A percentile compares a stretch with the other conserved stretches of the same genome.
Conservation (phyloP, 1,140 invertebrate species). For the Diabrotica virgifera region DNA sequence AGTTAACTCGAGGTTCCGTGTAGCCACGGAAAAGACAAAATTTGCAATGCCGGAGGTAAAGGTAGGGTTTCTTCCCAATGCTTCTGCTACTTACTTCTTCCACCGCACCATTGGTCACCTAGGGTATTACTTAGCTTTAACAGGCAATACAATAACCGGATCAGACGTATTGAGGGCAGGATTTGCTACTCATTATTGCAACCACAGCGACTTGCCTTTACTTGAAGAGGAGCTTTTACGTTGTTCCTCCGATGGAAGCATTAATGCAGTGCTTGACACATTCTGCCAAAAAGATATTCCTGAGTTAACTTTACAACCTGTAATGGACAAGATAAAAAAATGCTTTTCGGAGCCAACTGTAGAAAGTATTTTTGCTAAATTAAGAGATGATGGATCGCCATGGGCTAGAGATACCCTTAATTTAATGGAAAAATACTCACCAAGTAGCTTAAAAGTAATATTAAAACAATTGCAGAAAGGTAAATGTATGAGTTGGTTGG, state of each 20-base stretch:
- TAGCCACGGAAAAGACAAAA: conserved; percentile 94
- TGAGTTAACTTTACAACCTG: conserved; percentile 69
- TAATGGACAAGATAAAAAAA: conserved; percentile 78
- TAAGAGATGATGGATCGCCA: conserved; percentile 73
- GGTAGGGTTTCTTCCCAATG: conserved; percentile 95
- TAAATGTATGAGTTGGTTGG: conserved; percentile 66
- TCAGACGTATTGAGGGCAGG: conserved; percentile 85
- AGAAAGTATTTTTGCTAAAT: conserved; percentile 76
- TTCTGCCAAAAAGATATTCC: conserved; percentile 53
- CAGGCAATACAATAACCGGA: conserved; percentile 81
- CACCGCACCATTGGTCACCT: conserved; percentile 81
- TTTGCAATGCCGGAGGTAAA: conserved; percentile 99
- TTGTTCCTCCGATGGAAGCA: conserved; percentile 56
- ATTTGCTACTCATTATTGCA: conserved; percentile 90
- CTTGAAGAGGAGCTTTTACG: conserved; percentile 66
- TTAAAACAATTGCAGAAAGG: conserved; percentile 75
- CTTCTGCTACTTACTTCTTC: conserved; percentile 90
- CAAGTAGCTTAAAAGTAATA: conserved; percentile 89
- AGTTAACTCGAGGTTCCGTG: conserved; percentile 85
- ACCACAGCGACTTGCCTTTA: conserved; percentile 62
- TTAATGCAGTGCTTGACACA: conserved; percentile 59
- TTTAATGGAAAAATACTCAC: conserved; percentile 81
- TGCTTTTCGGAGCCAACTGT: conserved; percentile 73
- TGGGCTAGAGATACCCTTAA: conserved; percentile 72
- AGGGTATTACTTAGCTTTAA: conserved; percentile 90